phyloP scores from a whole-genome alignment of 2,113 vertebrate genomes.

The Cephalophus harveyi region DNA sequence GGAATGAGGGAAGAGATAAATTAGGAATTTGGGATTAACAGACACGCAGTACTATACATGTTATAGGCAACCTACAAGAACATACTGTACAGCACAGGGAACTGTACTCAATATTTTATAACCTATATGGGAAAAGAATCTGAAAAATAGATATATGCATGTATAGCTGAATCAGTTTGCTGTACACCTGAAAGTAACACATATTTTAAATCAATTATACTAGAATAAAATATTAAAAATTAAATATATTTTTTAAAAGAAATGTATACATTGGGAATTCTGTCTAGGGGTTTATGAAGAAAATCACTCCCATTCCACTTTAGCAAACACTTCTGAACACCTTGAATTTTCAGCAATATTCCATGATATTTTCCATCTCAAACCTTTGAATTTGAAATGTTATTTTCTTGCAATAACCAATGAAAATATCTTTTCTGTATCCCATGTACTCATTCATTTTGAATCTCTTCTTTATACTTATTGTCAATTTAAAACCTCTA shows the following conservation, averaged over 20 bases:
- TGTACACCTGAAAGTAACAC: neutral
- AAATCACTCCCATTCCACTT: neutral
- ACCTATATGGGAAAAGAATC: neutral
- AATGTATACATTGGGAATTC: neutral
- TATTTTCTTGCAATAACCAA: neutral
- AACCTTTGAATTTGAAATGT: neutral
- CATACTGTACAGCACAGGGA: neutral
- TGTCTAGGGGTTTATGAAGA: neutral
- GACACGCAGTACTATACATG: fast-evolving
- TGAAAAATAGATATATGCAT: neutral
- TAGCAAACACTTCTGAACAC: neutral
- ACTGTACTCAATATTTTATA: neutral
- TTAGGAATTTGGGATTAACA: neutral
- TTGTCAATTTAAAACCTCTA: neutral
- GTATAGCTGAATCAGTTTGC: neutral
- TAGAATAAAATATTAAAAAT: neutral
- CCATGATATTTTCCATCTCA: neutral
- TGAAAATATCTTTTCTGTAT: neutral
- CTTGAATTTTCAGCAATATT: neutral
- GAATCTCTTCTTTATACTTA: neutral
- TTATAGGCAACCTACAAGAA: neutral
- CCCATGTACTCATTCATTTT: neutral
- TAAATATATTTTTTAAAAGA: neutral
- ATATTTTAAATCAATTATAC: neutral
- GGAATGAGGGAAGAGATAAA: neutral